Conservation (phyloP, 2,797 vertebrate genomes). For the Kryptolebias ocellatus region DNA sequence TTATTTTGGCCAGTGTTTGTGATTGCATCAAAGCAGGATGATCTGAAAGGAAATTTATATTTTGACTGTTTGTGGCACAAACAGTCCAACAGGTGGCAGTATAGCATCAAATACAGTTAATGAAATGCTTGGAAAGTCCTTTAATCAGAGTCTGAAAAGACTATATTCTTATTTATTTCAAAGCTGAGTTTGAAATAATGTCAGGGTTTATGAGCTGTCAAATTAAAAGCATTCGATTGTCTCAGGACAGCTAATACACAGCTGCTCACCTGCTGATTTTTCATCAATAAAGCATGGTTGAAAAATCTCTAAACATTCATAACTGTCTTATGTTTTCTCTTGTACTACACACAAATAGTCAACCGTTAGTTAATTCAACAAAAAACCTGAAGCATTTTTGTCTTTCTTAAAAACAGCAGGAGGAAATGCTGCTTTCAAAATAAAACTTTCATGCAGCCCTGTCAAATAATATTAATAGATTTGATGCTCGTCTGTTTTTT, state of each 20-base stretch:
- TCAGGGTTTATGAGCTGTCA: too few species aligned
- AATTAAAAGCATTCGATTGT: too few species aligned
- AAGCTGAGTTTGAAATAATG: too few species aligned
- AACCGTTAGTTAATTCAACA: not conserved
- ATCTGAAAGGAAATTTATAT: not conserved
- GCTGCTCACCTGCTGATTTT: too few species aligned
- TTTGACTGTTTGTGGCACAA: not conserved
- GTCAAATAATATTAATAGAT: slow-evolving; percentile 19
- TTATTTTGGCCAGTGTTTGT: not conserved
- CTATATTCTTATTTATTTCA: too few species aligned
- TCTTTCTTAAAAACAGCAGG: not conserved
- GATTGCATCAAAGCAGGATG: not conserved
- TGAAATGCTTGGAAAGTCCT: not conserved
- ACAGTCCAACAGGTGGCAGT: slow-evolving; percentile 59
- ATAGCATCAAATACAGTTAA: slow-evolving; percentile 14
- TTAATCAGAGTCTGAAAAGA: not conserved
- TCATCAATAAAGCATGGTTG: too few species aligned
- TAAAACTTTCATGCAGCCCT: slow-evolving; percentile 48
- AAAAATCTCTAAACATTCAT: too few species aligned
- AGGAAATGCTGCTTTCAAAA: slow-evolving; percentile 10
- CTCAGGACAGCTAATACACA: too few species aligned
- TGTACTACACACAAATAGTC: not conserved
- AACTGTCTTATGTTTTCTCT: too few species aligned
- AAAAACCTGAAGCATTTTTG: not conserved
- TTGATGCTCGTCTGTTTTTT: slow-evolving; percentile 1